Conservation (phyloP, 2,797 vertebrate species). For the Parauchenoglanis punctatus region DNA sequence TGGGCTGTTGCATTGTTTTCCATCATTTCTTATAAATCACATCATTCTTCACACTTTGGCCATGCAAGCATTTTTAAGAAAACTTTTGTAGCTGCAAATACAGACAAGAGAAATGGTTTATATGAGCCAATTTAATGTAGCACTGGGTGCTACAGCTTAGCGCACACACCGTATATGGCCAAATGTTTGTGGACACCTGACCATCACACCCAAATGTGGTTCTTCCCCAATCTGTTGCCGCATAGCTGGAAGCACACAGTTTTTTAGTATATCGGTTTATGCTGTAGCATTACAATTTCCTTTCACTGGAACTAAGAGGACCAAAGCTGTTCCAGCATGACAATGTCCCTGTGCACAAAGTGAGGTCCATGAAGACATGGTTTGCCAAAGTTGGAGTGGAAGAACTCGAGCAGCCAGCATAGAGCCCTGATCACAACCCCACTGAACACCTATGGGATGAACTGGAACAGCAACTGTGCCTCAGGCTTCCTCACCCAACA, state of each 20-base stretch:
- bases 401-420: background rate
- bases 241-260: background rate
- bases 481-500: background rate
- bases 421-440: background rate
- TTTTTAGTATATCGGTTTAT: too few species aligned
- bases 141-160: background rate
- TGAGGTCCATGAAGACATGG: background rate
- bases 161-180: background rate
- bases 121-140: background rate
- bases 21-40: constrained; percentile 16
- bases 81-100: background rate
- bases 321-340: background rate
- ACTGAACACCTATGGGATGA: background rate
- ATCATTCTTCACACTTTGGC: background rate
- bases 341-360: background rate
- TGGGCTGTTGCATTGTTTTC: constrained; percentile 7
- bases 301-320: background rate
- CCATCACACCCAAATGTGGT: background rate
- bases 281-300: background rate
- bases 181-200: background rate
- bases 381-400: background rate
- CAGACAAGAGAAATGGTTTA: background rate
- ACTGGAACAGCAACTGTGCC: background rate
- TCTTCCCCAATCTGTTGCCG: background rate
- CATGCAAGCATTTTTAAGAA: background rate